Conservation (phyloP, 2,113 vertebrate species). For the Heterotis niloticus region DNA sequence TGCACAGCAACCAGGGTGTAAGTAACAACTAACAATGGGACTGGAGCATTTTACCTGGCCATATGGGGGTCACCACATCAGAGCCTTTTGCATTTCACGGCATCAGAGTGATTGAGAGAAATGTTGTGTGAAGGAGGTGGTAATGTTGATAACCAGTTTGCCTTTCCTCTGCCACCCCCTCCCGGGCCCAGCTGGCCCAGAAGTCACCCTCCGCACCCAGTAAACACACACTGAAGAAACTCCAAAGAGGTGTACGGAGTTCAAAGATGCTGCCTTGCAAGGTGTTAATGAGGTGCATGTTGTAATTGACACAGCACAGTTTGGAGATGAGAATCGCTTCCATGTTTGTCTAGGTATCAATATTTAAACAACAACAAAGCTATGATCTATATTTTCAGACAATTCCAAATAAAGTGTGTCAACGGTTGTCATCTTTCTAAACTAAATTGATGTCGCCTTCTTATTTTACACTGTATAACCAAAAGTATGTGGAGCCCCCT, state of each 20-base stretch:
- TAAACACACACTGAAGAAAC: background rate
- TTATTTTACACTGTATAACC: too few species aligned
- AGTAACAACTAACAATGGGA: background rate
- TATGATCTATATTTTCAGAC: too few species aligned
- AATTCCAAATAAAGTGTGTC: too few species aligned
- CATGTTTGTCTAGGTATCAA: too few species aligned
- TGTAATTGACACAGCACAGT: background rate
- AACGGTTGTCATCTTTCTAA: too few species aligned
- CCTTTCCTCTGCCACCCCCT: too few species aligned
- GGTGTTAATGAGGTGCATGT: background rate
- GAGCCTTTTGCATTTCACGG: background rate
- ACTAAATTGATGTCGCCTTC: too few species aligned
- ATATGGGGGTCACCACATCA: background rate
- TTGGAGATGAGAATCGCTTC: background rate
- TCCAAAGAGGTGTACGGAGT: too few species aligned
- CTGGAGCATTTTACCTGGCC: background rate
- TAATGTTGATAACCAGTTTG: background rate
- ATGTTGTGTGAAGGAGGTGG: background rate
- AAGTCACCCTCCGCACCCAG: background rate
- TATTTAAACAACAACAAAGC: too few species aligned
- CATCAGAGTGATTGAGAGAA: constrained; percentile 13
- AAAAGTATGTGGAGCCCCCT: too few species aligned
- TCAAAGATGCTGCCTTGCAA: too few species aligned
- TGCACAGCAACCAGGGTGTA: background rate
- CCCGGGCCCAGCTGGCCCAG: background rate